Conservation (phyloP, 2,797 vertebrate genomes). For the Bradypus variegatus region DNA sequence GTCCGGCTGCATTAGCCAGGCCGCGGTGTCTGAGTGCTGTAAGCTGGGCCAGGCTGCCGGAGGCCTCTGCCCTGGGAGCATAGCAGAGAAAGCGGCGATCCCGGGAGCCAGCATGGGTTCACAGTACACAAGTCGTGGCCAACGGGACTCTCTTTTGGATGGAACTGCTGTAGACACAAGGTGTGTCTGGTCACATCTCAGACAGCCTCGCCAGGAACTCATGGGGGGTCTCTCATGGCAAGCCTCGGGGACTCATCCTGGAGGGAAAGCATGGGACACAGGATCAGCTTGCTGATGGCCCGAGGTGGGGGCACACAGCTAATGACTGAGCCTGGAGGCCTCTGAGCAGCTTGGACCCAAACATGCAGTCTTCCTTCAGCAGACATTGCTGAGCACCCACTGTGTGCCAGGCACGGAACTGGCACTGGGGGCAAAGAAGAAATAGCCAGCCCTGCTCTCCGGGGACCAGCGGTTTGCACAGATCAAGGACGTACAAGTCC, state of each 20-base stretch:
- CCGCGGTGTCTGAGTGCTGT: neutral
- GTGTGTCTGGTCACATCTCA: neutral
- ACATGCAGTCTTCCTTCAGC: accelerated
- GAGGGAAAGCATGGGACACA: neutral
- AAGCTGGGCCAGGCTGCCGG: neutral
- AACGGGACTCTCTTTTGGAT: accelerated
- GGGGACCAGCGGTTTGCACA: neutral
- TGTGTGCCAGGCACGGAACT: neutral
- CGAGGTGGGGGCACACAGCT: accelerated
- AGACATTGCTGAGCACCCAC: accelerated
- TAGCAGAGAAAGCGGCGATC: neutral
- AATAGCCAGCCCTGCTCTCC: neutral
- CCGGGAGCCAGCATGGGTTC: neutral
- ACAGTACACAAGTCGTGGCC: accelerated
- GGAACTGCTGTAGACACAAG: neutral
- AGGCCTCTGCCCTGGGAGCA: accelerated
- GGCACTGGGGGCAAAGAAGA: neutral
- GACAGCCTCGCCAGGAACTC: neutral
- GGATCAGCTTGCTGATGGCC: neutral
- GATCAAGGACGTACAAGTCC: neutral
- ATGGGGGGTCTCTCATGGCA: accelerated
- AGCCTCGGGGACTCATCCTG: accelerated
- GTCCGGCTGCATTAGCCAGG: no score
- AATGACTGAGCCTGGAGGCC: neutral
- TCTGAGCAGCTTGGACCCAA: accelerated